A percentile compares a stretch with the other conserved stretches of the same genome.
These are phyloP conservation scores for Trichoplusia ni DNA, from an alignment of 1,140 invertebrate species.

Conservation along the genomic window DNA sequence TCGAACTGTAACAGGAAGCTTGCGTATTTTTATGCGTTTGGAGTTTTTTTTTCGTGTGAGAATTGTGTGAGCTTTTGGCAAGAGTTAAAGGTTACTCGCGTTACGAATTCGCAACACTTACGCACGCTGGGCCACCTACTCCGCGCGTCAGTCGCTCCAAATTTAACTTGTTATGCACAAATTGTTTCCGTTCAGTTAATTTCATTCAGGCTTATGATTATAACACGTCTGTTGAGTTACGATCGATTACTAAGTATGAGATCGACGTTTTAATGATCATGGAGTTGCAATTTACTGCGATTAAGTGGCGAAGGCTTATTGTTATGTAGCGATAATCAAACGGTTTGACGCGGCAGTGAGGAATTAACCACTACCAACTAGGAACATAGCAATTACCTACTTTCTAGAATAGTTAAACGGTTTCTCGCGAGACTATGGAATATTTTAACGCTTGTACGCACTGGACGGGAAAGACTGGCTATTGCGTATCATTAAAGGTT, in stretches of 20 bases:
- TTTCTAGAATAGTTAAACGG: constrained; percentile 17
- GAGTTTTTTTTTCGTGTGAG: constrained; percentile 7
- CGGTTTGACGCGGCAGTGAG: constrained; percentile 11
- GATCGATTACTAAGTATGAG: not conserved
- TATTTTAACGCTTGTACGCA: constrained; percentile 5
- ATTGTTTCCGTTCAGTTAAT: constrained; percentile 60
- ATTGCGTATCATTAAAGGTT: not conserved
- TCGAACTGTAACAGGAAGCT: constrained; percentile 50
- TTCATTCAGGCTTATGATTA: constrained; percentile 48
- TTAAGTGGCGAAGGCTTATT: constrained; percentile 7
- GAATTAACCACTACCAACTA: constrained; percentile 4
- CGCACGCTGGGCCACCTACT: constrained; percentile 53
- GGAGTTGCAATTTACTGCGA: not conserved
- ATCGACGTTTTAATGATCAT: constrained; percentile 3
- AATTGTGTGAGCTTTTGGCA: constrained; percentile 34
- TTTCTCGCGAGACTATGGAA: constrained; percentile 17
- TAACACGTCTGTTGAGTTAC: constrained; percentile 6
- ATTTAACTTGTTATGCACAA: constrained; percentile 63
- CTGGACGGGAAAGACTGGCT: not conserved
- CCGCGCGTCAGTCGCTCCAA: constrained; percentile 57
- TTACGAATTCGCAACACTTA: constrained; percentile 41
- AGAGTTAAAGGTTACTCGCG: constrained; percentile 17
- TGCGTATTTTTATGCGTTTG: constrained; percentile 29
- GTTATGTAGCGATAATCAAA: constrained; percentile 23
- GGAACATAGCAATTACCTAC: constrained; percentile 24